These are phyloP conservation scores for Pelochelys cantorii DNA, from an alignment of 2,797 vertebrate species.

Conservation along the genomic window DNA sequence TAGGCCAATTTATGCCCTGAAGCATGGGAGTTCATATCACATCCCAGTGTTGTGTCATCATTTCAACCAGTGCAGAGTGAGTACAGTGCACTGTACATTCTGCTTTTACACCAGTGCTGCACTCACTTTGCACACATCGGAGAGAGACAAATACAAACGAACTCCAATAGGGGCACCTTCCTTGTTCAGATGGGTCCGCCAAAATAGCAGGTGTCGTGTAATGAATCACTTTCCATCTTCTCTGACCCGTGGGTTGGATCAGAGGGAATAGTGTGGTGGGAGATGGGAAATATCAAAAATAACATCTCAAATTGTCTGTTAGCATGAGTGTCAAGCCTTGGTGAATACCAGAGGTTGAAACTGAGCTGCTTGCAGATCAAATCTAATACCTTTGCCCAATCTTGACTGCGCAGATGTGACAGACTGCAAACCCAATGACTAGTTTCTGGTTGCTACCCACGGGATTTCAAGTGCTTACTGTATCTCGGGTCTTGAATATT, in stretches of 20 bases:
- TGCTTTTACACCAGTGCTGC: conserved; percentile 27
- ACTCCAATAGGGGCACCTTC: conserved; percentile 12
- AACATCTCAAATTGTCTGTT: neutral
- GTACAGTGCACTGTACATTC: neutral
- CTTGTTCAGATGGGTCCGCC: conserved; percentile 19
- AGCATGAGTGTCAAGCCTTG: neutral
- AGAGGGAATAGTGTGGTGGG: neutral
- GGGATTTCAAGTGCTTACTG: neutral
- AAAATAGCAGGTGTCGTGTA: neutral
- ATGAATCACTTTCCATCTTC: conserved; percentile 7
- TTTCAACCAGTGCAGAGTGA: neutral
- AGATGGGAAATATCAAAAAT: neutral
- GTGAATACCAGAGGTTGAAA: neutral
- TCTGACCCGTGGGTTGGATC: neutral
- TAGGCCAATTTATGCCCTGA: neutral
- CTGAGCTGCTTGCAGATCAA: neutral
- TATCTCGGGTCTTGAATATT: neutral
- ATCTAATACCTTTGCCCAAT: neutral
- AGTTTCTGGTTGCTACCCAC: neutral
- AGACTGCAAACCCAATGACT: neutral
- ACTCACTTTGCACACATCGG: neutral
- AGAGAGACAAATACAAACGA: neutral
- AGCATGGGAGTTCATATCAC: fast-evolving
- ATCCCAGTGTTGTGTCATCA: neutral
- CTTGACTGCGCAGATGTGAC: neutral